Evolutionary conservation across 2,888 invertebrate species (phyloP).

Genomic region (Plemyria rubiginata): DNA sequence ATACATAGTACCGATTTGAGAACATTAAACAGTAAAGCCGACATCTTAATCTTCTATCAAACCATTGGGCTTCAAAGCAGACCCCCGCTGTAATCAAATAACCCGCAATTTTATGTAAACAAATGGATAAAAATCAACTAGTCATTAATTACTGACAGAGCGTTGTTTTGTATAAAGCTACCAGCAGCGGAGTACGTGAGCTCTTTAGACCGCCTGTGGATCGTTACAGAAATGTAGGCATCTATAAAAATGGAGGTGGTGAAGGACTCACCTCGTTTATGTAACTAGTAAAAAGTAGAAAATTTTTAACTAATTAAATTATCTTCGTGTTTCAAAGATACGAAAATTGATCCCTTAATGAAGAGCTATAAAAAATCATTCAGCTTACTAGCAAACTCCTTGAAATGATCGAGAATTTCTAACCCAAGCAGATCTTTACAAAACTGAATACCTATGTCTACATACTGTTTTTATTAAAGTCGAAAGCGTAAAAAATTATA

Average conservation of each 20-base stretch:
- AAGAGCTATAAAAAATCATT: no score
- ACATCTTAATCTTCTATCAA: conserved; percentile 9
- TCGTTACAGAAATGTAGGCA: conserved; percentile 36
- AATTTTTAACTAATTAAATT: no score
- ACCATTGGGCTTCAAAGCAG: not conserved
- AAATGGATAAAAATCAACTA: conserved; percentile 45
- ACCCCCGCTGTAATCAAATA: conserved; percentile 30
- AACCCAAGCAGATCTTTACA: no score
- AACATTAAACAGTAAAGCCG: not conserved
- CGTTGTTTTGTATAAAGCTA: conserved; percentile 48
- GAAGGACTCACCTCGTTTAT: not conserved
- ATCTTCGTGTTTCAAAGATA: no score
- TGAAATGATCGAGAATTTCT: no score
- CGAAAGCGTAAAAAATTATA: no score
- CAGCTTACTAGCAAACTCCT: no score
- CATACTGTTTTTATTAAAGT: no score
- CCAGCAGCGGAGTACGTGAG: conserved; percentile 38
- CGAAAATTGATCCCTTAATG: no score
- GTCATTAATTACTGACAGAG: conserved; percentile 53
- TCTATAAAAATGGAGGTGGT: conserved; percentile 35
- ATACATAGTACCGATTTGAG: not conserved
- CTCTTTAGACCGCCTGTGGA: conserved; percentile 44
- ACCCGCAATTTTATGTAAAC: conserved; percentile 32
- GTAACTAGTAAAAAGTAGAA: no score
- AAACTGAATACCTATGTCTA: no score